These are phyloP conservation scores for Cyphomyrus discorhynchus DNA, from an alignment of 2,113 vertebrate genomes.

Conservation along the genomic window DNA sequence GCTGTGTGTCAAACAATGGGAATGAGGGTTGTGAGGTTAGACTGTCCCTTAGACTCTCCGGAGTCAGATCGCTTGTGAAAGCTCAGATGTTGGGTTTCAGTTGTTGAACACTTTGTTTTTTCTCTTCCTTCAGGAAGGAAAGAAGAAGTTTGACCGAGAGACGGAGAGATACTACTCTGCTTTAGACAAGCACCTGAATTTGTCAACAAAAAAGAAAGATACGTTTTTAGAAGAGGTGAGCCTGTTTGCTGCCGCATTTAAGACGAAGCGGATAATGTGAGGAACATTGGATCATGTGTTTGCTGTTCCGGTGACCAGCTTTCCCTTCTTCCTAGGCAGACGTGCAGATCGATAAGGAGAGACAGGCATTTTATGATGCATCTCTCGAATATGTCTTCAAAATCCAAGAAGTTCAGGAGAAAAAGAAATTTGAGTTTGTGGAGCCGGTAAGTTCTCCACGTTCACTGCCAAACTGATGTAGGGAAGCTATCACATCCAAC, in stretches of 20 bases:
- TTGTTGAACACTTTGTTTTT: slow-evolving; percentile 15
- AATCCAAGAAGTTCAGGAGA: slow-evolving; percentile 97
- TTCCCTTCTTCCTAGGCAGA: slow-evolving; percentile 72
- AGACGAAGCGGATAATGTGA: not conserved
- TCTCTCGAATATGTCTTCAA: slow-evolving; percentile 97
- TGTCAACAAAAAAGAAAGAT: slow-evolving; percentile 92
- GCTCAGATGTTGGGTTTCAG: not conserved
- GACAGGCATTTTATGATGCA: slow-evolving; percentile 90
- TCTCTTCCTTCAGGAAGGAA: slow-evolving; percentile 74
- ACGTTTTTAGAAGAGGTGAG: slow-evolving; percentile 88
- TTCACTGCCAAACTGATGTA: not conserved
- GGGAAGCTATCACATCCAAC: not conserved
- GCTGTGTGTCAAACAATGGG: not conserved
- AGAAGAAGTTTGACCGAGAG: slow-evolving; percentile 95
- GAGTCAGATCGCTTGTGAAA: not conserved
- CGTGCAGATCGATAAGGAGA: slow-evolving; percentile 84
- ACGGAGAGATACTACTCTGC: slow-evolving; percentile 90
- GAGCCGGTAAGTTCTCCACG: slow-evolving; percentile 73
- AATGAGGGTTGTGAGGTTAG: slow-evolving; percentile 31
- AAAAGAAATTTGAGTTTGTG: slow-evolving; percentile 99
- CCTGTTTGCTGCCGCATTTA: not conserved
- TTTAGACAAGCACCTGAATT: slow-evolving; percentile 86
- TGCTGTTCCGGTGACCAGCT: slow-evolving; percentile 21
- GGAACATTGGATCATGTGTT: not conserved
- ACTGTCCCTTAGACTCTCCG: slow-evolving; percentile 53